phyloP scores from a whole-genome alignment of 2,113 vertebrate genomes.

The Ophiodon elongatus region DNA sequence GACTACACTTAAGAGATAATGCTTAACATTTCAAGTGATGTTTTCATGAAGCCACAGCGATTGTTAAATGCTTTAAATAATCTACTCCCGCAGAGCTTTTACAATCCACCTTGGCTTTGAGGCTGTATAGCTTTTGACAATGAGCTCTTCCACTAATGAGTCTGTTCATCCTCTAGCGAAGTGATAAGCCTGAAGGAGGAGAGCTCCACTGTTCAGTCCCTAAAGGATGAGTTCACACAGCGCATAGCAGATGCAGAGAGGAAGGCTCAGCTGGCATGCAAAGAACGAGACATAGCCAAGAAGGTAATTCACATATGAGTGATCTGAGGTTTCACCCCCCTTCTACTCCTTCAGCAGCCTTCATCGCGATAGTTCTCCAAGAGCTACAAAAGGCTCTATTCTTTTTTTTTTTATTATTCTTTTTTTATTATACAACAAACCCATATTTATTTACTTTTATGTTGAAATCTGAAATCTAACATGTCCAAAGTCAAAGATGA shows the following conservation, averaged over 20 bases:
- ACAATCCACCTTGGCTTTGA: background rate
- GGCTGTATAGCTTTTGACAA: slow-evolving; percentile 1
- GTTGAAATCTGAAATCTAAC: background rate
- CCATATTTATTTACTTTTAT: background rate
- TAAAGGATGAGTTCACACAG: slow-evolving; percentile 97
- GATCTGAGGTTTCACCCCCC: background rate
- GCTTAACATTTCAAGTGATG: background rate
- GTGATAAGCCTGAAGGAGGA: slow-evolving; percentile 93
- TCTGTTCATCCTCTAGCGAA: slow-evolving; percentile 86
- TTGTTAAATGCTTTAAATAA: slow-evolving; percentile 2
- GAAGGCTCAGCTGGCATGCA: slow-evolving; percentile 96
- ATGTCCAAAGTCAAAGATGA: background rate
- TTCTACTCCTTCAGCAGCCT: background rate
- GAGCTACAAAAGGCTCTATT: background rate
- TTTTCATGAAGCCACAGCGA: background rate
- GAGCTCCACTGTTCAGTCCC: slow-evolving; percentile 91
- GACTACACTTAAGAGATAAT: background rate
- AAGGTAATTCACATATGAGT: slow-evolving; percentile 86
- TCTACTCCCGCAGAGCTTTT: background rate
- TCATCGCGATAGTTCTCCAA: background rate
- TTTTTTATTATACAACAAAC: background rate
- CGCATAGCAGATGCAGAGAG: slow-evolving; percentile 96
- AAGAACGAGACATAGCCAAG: slow-evolving; percentile 95
- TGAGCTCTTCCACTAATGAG: slow-evolving; percentile 27
- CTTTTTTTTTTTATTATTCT: too few relatives aligned